These are phyloP conservation scores for Panorpa germanica DNA, from an alignment of 2,888 invertebrate genomes.

Conservation along the genomic window DNA sequence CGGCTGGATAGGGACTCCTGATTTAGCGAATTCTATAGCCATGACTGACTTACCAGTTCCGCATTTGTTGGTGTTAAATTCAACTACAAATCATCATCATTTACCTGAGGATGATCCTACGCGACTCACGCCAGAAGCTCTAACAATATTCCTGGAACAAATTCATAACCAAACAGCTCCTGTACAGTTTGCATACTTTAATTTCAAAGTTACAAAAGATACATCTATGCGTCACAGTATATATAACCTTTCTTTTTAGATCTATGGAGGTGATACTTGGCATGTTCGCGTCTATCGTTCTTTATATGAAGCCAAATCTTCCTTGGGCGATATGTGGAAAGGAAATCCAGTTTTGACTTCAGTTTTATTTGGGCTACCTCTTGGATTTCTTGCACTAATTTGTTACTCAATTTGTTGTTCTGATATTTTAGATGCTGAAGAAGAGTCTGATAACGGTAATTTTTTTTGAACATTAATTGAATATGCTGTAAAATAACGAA, in stretches of 20 bases:
- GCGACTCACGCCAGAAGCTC: slow-evolving; percentile 60
- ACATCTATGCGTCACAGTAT: background rate
- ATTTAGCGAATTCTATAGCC: slow-evolving; percentile 83
- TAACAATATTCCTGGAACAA: slow-evolving; percentile 55
- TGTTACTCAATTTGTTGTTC: slow-evolving; percentile 93
- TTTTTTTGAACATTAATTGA: too few species aligned
- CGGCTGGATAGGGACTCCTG: slow-evolving; percentile 84
- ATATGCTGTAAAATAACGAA: too few species aligned
- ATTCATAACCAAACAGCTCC: slow-evolving; percentile 62
- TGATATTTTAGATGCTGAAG: slow-evolving; percentile 83
- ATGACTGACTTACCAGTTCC: slow-evolving; percentile 73
- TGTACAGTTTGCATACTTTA: slow-evolving; percentile 37
- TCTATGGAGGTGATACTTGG: slow-evolving; percentile 70
- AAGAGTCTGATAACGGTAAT: slow-evolving; percentile 38
- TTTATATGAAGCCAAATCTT: slow-evolving; percentile 66
- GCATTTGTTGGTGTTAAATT: slow-evolving; percentile 76
- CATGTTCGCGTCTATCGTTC: slow-evolving; percentile 57
- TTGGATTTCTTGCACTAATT: slow-evolving; percentile 84
- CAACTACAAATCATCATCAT: slow-evolving; percentile 82
- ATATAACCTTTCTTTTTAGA: slow-evolving; percentile 29
- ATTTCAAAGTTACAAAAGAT: slow-evolving; percentile 1
- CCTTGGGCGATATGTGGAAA: slow-evolving; percentile 70
- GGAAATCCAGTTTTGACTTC: slow-evolving; percentile 87
- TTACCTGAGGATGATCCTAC: slow-evolving; percentile 70
- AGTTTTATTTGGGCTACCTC: slow-evolving; percentile 83